Base-by-base conservation (phyloP, 2,888 invertebrate species). In the Erebia ligea region DNA sequence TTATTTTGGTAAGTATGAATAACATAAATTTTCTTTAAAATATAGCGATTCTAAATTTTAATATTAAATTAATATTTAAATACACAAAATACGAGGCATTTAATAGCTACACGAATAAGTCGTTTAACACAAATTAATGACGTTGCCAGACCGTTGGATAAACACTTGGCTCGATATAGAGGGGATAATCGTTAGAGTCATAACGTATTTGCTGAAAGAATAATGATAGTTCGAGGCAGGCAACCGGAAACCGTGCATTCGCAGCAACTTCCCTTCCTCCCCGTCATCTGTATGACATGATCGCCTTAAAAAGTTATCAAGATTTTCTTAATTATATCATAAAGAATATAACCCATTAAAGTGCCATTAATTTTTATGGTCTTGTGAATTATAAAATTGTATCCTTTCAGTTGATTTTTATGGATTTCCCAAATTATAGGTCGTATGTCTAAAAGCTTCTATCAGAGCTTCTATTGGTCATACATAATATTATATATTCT, bases 191-290 rank as follows among this genome's bases (percentile, higher is more conserved):
- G 87, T 81, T 87, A 78, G 76, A 89, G 92, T 92, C 92, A 92
- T 84, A 92, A 92, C 88, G 91, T 91, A 88, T 89, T 92, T 91
- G 90, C 91, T 85, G 87, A 86, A 87, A 91, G 92, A 92, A 87
- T 92, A 89, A 92, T 92, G 91, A 84, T 81, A 83, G 80, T 83
- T 86, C 87, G 83, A 88, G 79, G 84, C 84, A 80, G 88, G 85
- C 79, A 83, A 76, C 77, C 87, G 90, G 91, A 91, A 89, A 86
- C 79, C 76, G 75, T 83, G 83, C 88, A 89, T 91, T 91, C 86
- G 91, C 89, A 85, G 84, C 86, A 84, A 88, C 81, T 84, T 81
- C 78, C 86, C 85, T 87, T 91, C 91, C 91, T 84, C 80, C 76
- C 78, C 81, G 85, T 84, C 89, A 86, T 79, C 83, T 86, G 87